Evolutionary conservation across 2,797 vertebrate genomes (phyloP).

Genomic region (Sebastes paucispinis): DNA sequence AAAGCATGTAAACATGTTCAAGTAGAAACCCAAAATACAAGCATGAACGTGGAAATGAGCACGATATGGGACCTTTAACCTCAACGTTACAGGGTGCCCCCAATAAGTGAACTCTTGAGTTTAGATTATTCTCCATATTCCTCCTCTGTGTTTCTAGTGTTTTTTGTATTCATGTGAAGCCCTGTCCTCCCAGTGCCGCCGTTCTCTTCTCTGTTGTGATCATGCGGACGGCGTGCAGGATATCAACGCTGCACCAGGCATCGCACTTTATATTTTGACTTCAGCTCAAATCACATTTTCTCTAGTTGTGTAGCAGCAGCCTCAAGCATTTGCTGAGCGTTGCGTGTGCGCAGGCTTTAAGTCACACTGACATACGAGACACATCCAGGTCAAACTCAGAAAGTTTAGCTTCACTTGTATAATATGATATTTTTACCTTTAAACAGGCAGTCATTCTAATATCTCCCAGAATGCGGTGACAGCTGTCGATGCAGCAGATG

Average conservation of each 20-base stretch:
- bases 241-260: constrained; percentile 5
- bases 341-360: constrained; percentile 4
- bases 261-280: constrained; percentile 24
- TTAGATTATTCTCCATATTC: not conserved
- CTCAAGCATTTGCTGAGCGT: constrained; percentile 18
- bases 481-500: not conserved
- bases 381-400: constrained; percentile 45
- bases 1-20: too few relatives aligned
- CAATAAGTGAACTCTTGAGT: not conserved
- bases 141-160: too few relatives aligned
- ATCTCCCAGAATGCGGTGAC: not conserved
- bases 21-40: too few relatives aligned
- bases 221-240: not conserved
- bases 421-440: constrained; percentile 18
- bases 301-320: constrained; percentile 17
- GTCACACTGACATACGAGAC: constrained; percentile 41
- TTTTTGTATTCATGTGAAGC: not conserved
- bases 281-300: constrained; percentile 17
- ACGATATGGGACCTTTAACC: not conserved
- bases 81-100: not conserved
- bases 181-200: not conserved
- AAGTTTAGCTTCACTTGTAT: constrained; percentile 10
- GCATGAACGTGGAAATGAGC: too few relatives aligned
- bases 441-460: not conserved
- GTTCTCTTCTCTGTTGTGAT: not conserved